Evolutionary conservation across 2,888 invertebrate genomes (phyloP), one percentile per base, ranked within the genome.

Genomic region (Drosophila anomalipes): DNA sequence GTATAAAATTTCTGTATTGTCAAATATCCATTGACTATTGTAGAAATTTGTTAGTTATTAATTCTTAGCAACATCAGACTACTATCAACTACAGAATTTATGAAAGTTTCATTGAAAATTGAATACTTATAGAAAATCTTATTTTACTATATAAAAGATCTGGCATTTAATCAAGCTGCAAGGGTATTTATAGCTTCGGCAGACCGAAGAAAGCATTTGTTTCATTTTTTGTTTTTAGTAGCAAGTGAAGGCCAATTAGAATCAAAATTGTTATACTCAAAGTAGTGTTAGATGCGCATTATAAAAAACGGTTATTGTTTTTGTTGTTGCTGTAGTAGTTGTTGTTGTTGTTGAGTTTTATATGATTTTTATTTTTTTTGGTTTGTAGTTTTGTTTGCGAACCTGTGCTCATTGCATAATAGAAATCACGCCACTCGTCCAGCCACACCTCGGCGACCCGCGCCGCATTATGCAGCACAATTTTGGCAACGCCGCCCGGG

Each of bases 391-490:
- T 73, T 58, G 61, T 62, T 80, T 87, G 93, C 95, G 95, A 96
- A 98, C 98, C 98, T 97, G 98, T 97, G 94, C 98, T 98, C 97
- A 99, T 98, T 94, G 98, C 97, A 96, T 98, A 98, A 96, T 98
- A 99, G 96, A 99, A 99, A 95, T 98, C 98, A 94, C 98, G 97
- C 97, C 99, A 99, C 94, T 99, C 98, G 96, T 99, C 99, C 97
- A 99, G 97, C 99, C 99, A 99, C 92, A 99, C 99, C 94, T 99
- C 98, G 91, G 99, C 99, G 91, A 99, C 98, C 91, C 99, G 96
- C 91, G 99, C 98, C 89, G 99, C 98, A 95, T 99, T 99, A 95
- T 99, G 98, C 91, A 99, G 96, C 91, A 99, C 99, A 92, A 99
- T 97, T 94, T 97, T 97, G 94, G 97, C 97, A 87, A 98, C 98